Percentiles rank a stretch among this genome's conserved stretches.
Conservation (phyloP, 2,888 invertebrate species). For the Ormyrus rosae region DNA sequence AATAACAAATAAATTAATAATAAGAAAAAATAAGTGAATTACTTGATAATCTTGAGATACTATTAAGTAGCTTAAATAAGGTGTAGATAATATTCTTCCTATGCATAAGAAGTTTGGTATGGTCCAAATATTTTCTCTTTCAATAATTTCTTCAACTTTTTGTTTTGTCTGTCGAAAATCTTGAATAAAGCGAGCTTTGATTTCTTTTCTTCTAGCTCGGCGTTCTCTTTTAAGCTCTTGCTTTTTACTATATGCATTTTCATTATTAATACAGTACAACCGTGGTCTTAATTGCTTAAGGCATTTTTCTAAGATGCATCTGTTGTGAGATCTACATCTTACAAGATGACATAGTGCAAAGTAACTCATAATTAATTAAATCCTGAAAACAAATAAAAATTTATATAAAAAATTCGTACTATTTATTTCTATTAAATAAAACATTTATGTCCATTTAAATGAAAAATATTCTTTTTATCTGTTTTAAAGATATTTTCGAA, state of each 20-base stretch:
- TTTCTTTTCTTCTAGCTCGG: constrained; percentile 61
- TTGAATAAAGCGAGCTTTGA: constrained; percentile 65
- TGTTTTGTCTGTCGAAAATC: constrained; percentile 77
- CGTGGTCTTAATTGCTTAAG: constrained; percentile 62
- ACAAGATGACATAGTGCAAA: constrained; percentile 61
- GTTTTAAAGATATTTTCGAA: no score
- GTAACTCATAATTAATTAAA: constrained; percentile 64
- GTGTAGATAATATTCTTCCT: constrained; percentile 89
- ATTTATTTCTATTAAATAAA: not conserved
- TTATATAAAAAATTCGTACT: not conserved
- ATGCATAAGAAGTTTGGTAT: constrained; percentile 94
- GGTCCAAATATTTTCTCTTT: constrained; percentile 93
- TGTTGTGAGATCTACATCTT: constrained; percentile 60
- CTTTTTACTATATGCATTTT: constrained; percentile 61
- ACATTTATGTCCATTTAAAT: no score
- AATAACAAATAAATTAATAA: constrained; percentile 16
- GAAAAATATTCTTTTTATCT: no score
- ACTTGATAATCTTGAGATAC: constrained; percentile 85
- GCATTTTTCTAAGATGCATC: constrained; percentile 65
- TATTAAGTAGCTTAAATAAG: constrained; percentile 93
- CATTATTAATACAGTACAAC: constrained; percentile 64
- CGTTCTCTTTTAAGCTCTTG: constrained; percentile 59
- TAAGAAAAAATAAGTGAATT: constrained; percentile 26
- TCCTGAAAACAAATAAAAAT: constrained; percentile 49
- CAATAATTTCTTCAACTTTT: constrained; percentile 86